Conservation (phyloP, 2,888 invertebrate species). For the Zygogramma bicolorata region DNA sequence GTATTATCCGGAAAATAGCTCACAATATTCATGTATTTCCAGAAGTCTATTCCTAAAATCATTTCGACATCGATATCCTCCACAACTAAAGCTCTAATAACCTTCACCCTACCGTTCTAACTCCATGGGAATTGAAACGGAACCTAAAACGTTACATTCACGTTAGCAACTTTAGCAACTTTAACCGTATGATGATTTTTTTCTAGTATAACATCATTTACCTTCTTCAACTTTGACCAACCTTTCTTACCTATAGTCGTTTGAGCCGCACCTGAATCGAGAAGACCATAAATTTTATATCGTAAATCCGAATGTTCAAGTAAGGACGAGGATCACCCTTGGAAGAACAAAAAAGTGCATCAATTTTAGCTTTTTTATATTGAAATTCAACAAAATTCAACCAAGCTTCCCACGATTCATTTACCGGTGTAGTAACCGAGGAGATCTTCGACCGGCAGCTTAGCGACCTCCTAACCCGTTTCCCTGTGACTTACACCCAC, state of each 20-base stretch:
- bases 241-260: conserved; percentile 7
- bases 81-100: no score
- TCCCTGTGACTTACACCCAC: not conserved
- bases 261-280: conserved; percentile 22
- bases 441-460: conserved; percentile 14
- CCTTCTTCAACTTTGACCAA: not conserved
- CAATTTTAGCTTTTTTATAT: not conserved
- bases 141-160: conserved; percentile 12
- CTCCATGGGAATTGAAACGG: no score
- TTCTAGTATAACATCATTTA: not conserved
- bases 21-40: no score
- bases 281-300: conserved; percentile 20
- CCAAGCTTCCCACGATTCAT: conserved; percentile 25
- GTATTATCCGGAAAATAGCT: no score
- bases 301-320: conserved; percentile 23
- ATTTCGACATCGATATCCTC: no score
- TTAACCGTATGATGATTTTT: not conserved
- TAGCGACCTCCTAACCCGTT: conserved; percentile 5
- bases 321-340: conserved; percentile 21
- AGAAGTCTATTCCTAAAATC: no score
- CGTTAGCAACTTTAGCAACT: conserved; percentile 26
- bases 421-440: conserved; percentile 11
- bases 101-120: no score
- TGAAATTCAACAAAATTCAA: conserved; percentile 14
- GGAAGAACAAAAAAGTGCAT: conserved; percentile 14